phyloP scores from a whole-genome alignment of 2,113 vertebrate genomes.

The Eurypyga helias region DNA sequence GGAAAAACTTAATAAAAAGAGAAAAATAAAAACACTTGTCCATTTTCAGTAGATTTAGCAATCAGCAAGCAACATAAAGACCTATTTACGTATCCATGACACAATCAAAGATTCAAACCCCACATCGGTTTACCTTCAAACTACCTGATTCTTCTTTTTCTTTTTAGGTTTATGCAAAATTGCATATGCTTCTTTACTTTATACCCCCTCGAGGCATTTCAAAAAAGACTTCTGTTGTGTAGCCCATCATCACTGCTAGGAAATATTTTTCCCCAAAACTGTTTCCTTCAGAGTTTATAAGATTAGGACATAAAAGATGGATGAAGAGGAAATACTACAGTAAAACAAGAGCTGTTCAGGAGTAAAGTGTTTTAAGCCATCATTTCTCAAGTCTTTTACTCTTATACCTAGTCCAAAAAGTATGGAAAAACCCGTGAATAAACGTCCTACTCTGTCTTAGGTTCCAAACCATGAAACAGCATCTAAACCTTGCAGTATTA shows the following conservation, averaged over 20 bases:
- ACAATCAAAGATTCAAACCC: neutral
- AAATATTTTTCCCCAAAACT: neutral
- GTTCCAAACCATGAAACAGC: neutral
- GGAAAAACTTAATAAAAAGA: neutral
- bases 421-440: neutral
- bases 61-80: neutral
- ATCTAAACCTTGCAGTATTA: neutral
- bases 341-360: neutral
- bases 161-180: neutral
- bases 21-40: neutral
- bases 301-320: neutral
- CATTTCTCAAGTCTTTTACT: neutral
- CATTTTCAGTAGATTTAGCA: neutral
- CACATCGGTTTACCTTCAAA: neutral
- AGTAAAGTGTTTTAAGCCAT: neutral
- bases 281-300: neutral
- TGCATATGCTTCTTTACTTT: neutral
- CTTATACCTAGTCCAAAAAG: neutral
- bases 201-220: rapidly evolving
- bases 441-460: neutral
- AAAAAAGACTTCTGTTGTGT: neutral
- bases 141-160: neutral
- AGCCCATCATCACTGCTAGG: neutral
- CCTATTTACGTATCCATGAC: neutral
- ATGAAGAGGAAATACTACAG: neutral